Evolutionary conservation across 2,888 invertebrate species (phyloP), one percentile per base, ranked within the genome.

Genomic region (Eumerus sabulonum): DNA sequence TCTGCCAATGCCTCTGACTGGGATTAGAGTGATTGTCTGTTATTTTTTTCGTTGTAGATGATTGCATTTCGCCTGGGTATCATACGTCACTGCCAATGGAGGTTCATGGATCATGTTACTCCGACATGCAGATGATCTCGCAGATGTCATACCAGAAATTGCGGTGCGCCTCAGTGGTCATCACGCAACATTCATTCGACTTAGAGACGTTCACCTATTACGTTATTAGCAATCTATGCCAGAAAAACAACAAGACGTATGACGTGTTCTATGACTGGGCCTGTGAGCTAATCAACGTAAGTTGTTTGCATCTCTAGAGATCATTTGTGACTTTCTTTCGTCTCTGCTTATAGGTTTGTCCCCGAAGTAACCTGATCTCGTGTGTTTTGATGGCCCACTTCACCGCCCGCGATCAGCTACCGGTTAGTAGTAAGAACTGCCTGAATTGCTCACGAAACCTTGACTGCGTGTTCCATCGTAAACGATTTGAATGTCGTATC

Each of bases 121-220:
- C 89, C 0, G 89, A 88, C 74, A 89, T 89, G 89, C 89, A 89
- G 85, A 89, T 89, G 89, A 88, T 89, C 70, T 89, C 89, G 3
- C 87, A 89, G 45, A 85, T 86, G 13, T 88, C 89, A 1, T 88
- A 86, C 72, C 88, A 88, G 56, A 86, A 87, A 19, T 82, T 89
- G 3, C 86, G 86, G 19, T 88, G 89, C 51, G 85, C 86, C 14
- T 87, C 88, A 57, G 87, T 88, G 0, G 84, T 88, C 1, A 86
- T 89, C 19, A 88, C 89, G 1, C 89, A 89, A 42, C 87, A 89
- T 81, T 89, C 89, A 0, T 89, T 89, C 70, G 89, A 89, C 73
- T 83, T 89, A 67, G 89, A 89, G 74, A 87, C 89, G 0, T 89
- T 89, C 63, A 87, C 88, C 0, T 89, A 88, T 71, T 88, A 89